Base-by-base conservation (phyloP, 2,888 invertebrate species). In the Rhyacophila evoluta region DNA sequence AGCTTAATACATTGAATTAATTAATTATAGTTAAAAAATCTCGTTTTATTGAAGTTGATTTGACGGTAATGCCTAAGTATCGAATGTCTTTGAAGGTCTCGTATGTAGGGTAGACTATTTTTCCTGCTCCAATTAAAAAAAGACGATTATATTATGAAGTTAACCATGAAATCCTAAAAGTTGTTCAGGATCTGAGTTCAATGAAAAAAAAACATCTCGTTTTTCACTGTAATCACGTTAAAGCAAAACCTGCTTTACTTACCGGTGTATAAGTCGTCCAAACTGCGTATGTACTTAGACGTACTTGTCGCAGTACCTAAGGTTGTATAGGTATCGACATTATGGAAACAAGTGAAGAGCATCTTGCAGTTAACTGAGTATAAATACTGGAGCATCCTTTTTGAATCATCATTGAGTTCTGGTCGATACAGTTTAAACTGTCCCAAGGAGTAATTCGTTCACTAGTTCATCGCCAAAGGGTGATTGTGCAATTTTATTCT, bases 381-480 rank as follows among this genome's bases (percentile, higher is more conserved):
- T 83, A 83, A 83, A 83, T 83, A 83, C 82, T 83, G 83, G 83
- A 83, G 81, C 83, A 83, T 81, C 79, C 77, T 81, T 81, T 80
- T 70, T 36, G 72, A 78, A 75, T 19, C 72, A 80, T 79, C 81
- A 82, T 80, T 82, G 78, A 79, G 79, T 55, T 73, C 68, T 37
- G 77, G 70, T 78, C 80, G 82, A 80, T 82, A 74, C 80, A 80
- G 81, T 82, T 82, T 80, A 29, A 80, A 77, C 81, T 79, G 79
- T 71, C 75, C 67, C n/a, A 74, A 74, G 72, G 78, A 75, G 33
- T 72, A 38, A 12, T 33, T 25, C 37, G 67, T 55, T 75, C 29
- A 12, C 11, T 75, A 55, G 55, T 55, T 55, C 55, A 55, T 55
- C 55, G 55, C 55, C 19, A 55, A 69, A 72, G 73, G 67, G 75